Evolutionary conservation across 2,113 vertebrate genomes (phyloP).

Genomic region (Notarius lentiginosus): DNA sequence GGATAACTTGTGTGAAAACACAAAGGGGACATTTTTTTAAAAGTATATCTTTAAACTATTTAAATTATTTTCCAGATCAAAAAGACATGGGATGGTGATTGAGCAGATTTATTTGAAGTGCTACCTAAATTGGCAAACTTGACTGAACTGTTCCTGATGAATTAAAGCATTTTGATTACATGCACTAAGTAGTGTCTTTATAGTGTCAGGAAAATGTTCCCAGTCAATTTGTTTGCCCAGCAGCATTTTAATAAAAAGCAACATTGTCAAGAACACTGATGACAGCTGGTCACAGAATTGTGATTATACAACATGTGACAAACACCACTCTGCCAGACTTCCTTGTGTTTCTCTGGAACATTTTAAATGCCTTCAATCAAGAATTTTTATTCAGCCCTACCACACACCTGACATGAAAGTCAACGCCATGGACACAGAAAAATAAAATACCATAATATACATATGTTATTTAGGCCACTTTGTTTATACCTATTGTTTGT

Average conservation of each 20-base stretch:
- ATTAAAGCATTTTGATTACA: neutral
- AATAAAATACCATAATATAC: neutral
- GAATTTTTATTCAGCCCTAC: neutral
- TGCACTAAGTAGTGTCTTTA: neutral
- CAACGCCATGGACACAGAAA: neutral
- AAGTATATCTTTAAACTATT: neutral
- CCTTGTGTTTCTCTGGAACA: neutral
- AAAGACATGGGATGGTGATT: neutral
- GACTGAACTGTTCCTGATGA: neutral
- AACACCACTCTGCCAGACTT: neutral
- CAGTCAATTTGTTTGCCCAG: neutral
- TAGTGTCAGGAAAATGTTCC: neutral
- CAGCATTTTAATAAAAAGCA: neutral
- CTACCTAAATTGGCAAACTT: neutral
- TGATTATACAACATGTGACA: neutral
- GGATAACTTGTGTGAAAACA: neutral
- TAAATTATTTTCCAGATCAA: neutral
- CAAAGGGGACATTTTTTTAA: neutral
- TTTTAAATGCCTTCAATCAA: neutral
- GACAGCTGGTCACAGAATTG: neutral
- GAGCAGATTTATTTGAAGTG: constrained; percentile 11
- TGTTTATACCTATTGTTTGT: neutral
- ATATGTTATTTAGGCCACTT: neutral
- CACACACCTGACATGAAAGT: neutral
- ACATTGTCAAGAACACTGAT: neutral